Conservation (phyloP, 2,888 invertebrate species). For the Chloroclystis v-ata region DNA sequence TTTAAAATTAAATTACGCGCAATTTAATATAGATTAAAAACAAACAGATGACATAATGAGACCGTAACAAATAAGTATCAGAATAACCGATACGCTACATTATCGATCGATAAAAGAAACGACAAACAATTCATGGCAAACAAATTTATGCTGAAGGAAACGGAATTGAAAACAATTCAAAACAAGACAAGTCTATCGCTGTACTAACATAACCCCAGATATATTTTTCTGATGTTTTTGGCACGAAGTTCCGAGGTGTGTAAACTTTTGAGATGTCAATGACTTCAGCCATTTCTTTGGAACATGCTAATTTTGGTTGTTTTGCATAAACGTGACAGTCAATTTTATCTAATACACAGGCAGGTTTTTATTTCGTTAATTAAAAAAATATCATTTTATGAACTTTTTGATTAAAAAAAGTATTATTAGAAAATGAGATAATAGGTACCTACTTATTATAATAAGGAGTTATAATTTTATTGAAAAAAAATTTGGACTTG, state of each 20-base stretch:
- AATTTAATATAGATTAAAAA: not conserved
- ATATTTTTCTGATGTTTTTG: constrained; percentile 47
- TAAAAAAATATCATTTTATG: no score
- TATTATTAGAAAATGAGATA: no score
- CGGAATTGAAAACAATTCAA: constrained; percentile 48
- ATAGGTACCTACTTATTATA: no score
- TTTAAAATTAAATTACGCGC: not conserved
- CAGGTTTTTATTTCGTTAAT: no score
- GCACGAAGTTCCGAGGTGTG: constrained; percentile 51
- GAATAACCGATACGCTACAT: constrained; percentile 4
- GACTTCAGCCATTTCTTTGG: constrained; percentile 53
- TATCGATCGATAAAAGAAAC: constrained; percentile 21
- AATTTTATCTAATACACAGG: not conserved
- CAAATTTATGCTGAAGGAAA: constrained; percentile 51
- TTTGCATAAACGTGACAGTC: not conserved
- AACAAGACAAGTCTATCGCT: constrained; percentile 39
- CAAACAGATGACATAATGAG: not conserved
- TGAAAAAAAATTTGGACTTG: no score
- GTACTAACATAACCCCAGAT: constrained; percentile 21
- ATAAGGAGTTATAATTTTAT: no score
- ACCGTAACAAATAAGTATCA: not conserved
- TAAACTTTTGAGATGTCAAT: constrained; percentile 65
- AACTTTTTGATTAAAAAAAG: no score
- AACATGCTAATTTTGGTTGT: constrained; percentile 23
- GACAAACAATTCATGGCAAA: constrained; percentile 28